Base-by-base conservation (phyloP, 2,113 vertebrate species). In the Marmota monax region DNA sequence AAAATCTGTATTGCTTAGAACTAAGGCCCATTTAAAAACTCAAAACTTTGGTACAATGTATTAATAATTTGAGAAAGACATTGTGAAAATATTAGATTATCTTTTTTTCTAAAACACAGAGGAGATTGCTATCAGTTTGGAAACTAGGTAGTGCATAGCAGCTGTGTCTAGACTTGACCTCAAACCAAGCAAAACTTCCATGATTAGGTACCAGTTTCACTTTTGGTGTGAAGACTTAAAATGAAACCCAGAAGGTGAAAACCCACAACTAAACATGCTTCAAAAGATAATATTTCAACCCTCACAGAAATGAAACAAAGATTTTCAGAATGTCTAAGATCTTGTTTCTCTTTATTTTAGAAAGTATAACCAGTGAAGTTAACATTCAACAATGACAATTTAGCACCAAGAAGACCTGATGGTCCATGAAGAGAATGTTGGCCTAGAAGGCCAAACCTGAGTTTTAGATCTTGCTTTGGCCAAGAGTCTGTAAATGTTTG, bases 221-320 rank as follows among this genome's bases (percentile, higher is more conserved):
- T 94, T 94, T 91, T 51, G 91, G 65, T 58, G 29, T 67, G 86
- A 90, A 93, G 14, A 91, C 65, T 27, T 83, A 86, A 7, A 79
- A 32, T 89, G 84, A 97, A 97, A 96, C 74, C 5, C 58, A 77
- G 25, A 95, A 89, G 93, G 92, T 93, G 37, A 97, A 97, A 97
- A 92, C 72, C 87, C 79, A 77, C n/a, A 74, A 77, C 72, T 91
- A 88, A 92, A 61, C n/a, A 63, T 80, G 13, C 34, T 76, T 42
- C 53, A n/a, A 87, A 79, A 90, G 45, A 69, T 20, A 73, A 74
- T 32, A 56, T 13, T 82, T 84, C 13, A 70, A n/a, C 32, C 34
- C 42, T 14, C n/a, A 84, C 51, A 73, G 69, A 94, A 95, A 25
- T 58, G 45, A 96, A 91, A 88, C 27, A 48, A 85, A 84, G 48